Conservation (phyloP, 2,797 vertebrate species). For the Choloepus didactylus region DNA sequence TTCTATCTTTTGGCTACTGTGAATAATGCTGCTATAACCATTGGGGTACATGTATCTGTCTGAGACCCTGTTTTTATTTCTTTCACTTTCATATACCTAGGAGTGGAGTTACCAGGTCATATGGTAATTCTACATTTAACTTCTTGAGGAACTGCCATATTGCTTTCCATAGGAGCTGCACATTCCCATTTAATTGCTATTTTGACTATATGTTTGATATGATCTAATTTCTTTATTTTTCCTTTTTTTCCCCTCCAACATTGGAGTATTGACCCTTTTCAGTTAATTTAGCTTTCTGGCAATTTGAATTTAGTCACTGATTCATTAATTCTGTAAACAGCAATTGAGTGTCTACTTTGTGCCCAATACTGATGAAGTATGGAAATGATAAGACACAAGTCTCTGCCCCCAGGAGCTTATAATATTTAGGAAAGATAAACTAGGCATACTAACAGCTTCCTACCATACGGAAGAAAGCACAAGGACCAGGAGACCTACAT, state of each 20-base stretch:
- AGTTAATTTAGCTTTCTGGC: conserved; percentile 50
- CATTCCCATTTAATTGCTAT: neutral
- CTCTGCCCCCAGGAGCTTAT: neutral
- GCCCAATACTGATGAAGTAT: neutral
- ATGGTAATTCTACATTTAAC: too few relatives aligned
- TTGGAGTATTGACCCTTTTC: conserved; percentile 17
- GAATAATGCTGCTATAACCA: too few relatives aligned
- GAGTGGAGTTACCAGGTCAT: too few relatives aligned
- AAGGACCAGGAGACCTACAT: neutral
- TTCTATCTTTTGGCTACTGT: too few relatives aligned
- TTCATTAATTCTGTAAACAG: conserved; percentile 13
- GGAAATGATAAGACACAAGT: neutral
- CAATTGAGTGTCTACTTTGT: conserved; percentile 25
- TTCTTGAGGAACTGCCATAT: too few relatives aligned
- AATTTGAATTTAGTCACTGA: conserved; percentile 30
- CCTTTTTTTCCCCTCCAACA: neutral
- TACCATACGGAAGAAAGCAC: neutral
- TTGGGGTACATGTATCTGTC: too few relatives aligned
- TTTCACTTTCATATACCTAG: too few relatives aligned
- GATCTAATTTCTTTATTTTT: neutral
- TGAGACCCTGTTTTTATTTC: too few relatives aligned
- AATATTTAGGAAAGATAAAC: neutral
- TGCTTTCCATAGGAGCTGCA: too few relatives aligned
- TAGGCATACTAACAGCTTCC: neutral
- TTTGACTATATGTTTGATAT: conserved; percentile 15